Base-by-base conservation (phyloP, 2,888 invertebrate species). In the Metacarcinus magister region DNA sequence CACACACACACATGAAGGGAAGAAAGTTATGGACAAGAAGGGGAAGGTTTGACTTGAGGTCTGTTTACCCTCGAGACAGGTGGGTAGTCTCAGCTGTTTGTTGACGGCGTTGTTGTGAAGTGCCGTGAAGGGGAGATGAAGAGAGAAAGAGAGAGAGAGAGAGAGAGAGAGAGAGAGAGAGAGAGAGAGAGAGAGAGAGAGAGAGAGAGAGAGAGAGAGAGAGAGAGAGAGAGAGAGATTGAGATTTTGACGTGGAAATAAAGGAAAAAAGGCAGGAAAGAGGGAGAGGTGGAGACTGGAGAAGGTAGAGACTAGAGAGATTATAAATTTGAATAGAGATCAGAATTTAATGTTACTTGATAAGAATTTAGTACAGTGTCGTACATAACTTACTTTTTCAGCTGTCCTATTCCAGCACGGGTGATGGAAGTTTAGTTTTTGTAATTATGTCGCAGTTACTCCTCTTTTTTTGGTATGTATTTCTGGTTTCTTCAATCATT, bases 61-160 rank as follows among this genome's bases (percentile, higher is more conserved):
- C 43, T 44, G 89, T 43, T 28, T 89, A 89, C 43, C 23, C 44
- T 39, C 16, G 39, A 39, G 89, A 89, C 44, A 89, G 89, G 44
- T 89, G 89, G 89, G 19, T 19, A 43, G 39, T 19, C 44, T 89
- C 89, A 43, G 44, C 39, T 89, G 43, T 39, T 89, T 43, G 89
- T 43, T 19, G 19, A 32, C 44, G 89, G 32, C 44, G 89, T 28
- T 89, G 89, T 67, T 67, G 67, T 67, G 67, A 67, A 67, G 67
- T 67, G 67, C 67, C 67, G 67, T 23, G 67, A 67, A 67, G 67
- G 67, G 67, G 60, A 60, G 60, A n/a, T 5, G 5, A n/a, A 67
- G n/a, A 67, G 67, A n/a, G 67, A 67, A n/a, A 67, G 67, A 67
- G 67, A 67, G 67, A 67, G 67, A 67, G 67, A n/a, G 67, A 67